Percentiles rank a stretch among this genome's conserved stretches.
Conservation (phyloP, 2,113 vertebrate genomes). For the Madoqua kirkii region DNA sequence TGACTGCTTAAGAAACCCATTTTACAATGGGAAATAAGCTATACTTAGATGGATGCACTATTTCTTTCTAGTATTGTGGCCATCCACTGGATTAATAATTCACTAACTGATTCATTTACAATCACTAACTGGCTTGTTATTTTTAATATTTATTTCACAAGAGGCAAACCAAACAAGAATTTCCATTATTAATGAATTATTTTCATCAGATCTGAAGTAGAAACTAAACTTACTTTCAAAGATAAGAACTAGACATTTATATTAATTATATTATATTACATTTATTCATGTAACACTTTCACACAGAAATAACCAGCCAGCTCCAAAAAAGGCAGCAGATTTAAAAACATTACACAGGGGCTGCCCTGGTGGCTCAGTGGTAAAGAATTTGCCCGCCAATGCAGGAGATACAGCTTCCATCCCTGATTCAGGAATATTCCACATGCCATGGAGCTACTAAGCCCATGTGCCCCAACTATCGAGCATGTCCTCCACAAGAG, state of each 20-base stretch:
- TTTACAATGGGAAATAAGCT: conserved; percentile 21
- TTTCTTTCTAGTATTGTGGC: not conserved
- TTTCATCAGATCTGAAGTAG: not conserved
- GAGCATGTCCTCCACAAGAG: not conserved
- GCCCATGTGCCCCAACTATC: not conserved
- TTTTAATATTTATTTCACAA: conserved; percentile 38
- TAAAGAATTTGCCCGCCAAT: not conserved
- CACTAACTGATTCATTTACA: not conserved
- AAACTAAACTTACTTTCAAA: not conserved
- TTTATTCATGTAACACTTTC: not conserved
- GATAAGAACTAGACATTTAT: not conserved
- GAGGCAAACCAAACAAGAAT: not conserved
- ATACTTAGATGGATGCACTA: not conserved
- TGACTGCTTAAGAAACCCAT: conserved; percentile 25
- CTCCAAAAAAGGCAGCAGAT: not conserved
- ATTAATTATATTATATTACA: too few species aligned
- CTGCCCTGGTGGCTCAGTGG: not conserved
- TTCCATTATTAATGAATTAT: not conserved
- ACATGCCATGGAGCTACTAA: not conserved
- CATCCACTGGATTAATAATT: not conserved
- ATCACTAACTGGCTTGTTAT: not conserved
- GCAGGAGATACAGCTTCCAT: not conserved
- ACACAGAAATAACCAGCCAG: not conserved
- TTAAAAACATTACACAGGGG: not conserved
- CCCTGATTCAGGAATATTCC: not conserved